phyloP scores from a whole-genome alignment of 1,140 invertebrate genomes.

The Drosophila novamexicana region DNA sequence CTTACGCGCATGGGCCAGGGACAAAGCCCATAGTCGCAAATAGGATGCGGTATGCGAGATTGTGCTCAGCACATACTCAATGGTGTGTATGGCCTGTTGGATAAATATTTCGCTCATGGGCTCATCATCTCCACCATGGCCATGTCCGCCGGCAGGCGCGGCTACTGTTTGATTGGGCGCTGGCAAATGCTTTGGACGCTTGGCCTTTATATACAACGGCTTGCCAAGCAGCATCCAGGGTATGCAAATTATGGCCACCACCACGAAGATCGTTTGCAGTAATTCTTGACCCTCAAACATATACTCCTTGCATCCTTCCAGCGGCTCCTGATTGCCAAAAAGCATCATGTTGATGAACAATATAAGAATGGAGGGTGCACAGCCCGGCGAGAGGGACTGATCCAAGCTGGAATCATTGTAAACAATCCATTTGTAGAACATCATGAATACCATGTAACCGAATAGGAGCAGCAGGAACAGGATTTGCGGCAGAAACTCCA shows the following conservation, averaged over 20 bases:
- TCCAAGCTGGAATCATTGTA: constrained; percentile 87
- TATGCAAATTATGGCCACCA: constrained; percentile 92
- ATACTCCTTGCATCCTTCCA: constrained; percentile 87
- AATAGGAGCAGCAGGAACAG: constrained; percentile 96
- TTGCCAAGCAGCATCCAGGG: constrained; percentile 97
- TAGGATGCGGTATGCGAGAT: constrained; percentile 98
- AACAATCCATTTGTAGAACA: constrained; percentile 95
- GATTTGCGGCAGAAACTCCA: constrained; percentile 97
- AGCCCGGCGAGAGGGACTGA: constrained; percentile 86
- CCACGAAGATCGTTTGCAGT: constrained; percentile 90
- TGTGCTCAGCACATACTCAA: constrained; percentile 98
- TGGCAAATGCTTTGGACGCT: constrained; percentile 28
- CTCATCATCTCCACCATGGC: constrained; percentile 86
- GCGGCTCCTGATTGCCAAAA: constrained; percentile 85
- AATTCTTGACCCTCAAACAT: constrained; percentile 90
- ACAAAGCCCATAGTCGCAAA: constrained; percentile 97
- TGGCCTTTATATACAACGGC: constrained; percentile 88
- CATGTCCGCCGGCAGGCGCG: constrained; percentile 21
- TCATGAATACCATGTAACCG: constrained; percentile 96
- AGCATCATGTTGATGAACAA: constrained; percentile 97
- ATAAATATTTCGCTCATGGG: constrained; percentile 95
- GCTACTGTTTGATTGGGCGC: constrained; percentile 8
- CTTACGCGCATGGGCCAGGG: constrained; percentile 95
- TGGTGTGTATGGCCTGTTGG: constrained; percentile 97
- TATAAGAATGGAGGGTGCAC: constrained; percentile 95